Percentiles rank a stretch among this genome's conserved stretches.
These are phyloP conservation scores for Mormoops blainvillei DNA, from an alignment of 2,113 vertebrate genomes.

Conservation along the genomic window DNA sequence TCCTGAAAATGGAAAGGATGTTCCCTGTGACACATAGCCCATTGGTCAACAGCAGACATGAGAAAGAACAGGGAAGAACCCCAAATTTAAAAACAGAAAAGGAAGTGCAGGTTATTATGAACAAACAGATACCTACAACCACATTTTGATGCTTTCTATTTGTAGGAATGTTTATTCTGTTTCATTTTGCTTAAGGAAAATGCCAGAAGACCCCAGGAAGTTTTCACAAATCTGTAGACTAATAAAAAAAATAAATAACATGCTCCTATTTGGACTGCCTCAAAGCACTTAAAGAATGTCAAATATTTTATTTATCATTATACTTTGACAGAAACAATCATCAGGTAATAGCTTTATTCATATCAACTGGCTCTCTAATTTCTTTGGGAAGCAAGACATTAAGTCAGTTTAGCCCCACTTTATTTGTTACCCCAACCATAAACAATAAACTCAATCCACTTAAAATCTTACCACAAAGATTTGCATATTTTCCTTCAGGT, in stretches of 20 bases:
- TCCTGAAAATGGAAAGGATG: not conserved
- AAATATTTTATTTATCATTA: not conserved
- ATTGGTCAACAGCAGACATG: not conserved
- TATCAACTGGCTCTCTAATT: not conserved
- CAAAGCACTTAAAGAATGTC: not conserved
- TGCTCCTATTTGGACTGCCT: not conserved
- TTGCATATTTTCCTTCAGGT: not conserved
- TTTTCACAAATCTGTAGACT: not conserved
- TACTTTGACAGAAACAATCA: not conserved
- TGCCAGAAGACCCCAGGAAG: not conserved
- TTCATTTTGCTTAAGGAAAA: not conserved
- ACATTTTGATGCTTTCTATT: not conserved
- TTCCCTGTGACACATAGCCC: not conserved
- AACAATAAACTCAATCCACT: constrained; percentile 21
- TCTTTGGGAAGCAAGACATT: not conserved
- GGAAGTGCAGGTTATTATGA: not conserved
- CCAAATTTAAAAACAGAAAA: not conserved
- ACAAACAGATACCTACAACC: not conserved
- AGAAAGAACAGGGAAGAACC: not conserved
- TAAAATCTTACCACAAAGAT: not conserved
- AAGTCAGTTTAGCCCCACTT: not conserved
- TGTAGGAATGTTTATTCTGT: not conserved
- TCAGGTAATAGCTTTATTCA: not conserved
- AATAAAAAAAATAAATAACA: not conserved
- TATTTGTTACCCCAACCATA: not conserved